These are phyloP conservation scores for Hephaestus fuliginosus DNA, from an alignment of 2,797 vertebrate genomes.

Conservation along the genomic window DNA sequence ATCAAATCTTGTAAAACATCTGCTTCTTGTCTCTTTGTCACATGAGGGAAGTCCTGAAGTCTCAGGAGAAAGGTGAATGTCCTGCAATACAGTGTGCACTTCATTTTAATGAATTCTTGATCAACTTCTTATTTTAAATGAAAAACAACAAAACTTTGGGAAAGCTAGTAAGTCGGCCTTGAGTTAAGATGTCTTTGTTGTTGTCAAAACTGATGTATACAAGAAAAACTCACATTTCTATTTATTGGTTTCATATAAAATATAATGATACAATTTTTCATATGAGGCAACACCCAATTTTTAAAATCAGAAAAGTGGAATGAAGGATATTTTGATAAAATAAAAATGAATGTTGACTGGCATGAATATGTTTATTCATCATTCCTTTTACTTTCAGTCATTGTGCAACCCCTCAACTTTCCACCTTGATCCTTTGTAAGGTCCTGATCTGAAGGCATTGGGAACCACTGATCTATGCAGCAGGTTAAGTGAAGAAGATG, in stretches of 20 bases:
- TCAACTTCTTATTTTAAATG: neutral
- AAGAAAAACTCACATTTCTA: neutral
- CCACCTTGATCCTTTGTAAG: neutral
- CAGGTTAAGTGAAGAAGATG: neutral
- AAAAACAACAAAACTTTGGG: neutral
- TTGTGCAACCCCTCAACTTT: neutral
- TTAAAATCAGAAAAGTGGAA: neutral
- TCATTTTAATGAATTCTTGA: neutral
- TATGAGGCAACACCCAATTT: neutral
- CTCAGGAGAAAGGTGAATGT: neutral
- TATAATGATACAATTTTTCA: neutral
- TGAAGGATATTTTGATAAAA: too few relatives aligned
- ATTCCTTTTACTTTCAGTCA: neutral
- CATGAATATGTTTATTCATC: neutral
- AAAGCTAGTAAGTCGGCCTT: neutral
- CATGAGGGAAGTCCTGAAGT: neutral
- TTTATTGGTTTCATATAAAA: neutral
- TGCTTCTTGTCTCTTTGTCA: slow-evolving; percentile 66
- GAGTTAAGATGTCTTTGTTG: neutral
- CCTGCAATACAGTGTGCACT: neutral
- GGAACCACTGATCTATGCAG: neutral
- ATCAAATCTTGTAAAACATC: slow-evolving; percentile 92
- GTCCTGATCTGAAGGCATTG: too few relatives aligned
- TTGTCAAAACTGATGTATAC: neutral
- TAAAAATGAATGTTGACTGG: too few relatives aligned